phyloP scores from a whole-genome alignment of 2,888 invertebrate genomes.

The Aleiodes testaceus region DNA sequence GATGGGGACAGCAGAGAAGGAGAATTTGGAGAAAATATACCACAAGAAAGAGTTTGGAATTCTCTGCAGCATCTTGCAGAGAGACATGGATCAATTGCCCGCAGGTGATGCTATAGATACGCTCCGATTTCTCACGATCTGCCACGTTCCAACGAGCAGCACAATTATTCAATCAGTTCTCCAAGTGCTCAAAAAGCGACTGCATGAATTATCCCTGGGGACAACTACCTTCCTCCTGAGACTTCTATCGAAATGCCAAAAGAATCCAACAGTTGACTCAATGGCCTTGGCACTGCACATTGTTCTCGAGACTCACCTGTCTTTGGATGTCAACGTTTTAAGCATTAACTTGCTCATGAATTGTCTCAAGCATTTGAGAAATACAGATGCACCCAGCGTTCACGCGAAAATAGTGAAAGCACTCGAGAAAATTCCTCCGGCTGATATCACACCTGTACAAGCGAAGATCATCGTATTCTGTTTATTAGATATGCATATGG shows the following conservation, averaged over 20 bases:
- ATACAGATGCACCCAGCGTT: background rate
- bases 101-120: slow-evolving; percentile 76
- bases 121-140: slow-evolving; percentile 76
- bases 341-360: slow-evolving; percentile 75
- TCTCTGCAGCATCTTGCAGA: slow-evolving; percentile 64
- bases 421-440: background rate
- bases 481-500: slow-evolving; percentile 69
- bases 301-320: slow-evolving; percentile 79
- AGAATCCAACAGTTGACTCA: slow-evolving; percentile 78
- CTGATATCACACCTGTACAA: slow-evolving; percentile 73
- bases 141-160: slow-evolving; percentile 77
- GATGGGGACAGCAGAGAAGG: slow-evolving; percentile 60
- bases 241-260: slow-evolving; percentile 74
- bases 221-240: slow-evolving; percentile 80
- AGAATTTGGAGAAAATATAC: background rate
- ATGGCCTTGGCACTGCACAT: slow-evolving; percentile 79
- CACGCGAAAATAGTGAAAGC: background rate
- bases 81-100: slow-evolving; percentile 75
- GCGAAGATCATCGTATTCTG: slow-evolving; percentile 63
- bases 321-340: slow-evolving; percentile 75
- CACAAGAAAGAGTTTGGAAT: slow-evolving; percentile 44
- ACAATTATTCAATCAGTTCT: slow-evolving; percentile 78
- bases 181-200: slow-evolving; percentile 77
- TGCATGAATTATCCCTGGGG: slow-evolving; percentile 77
- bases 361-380: slow-evolving; percentile 74